Percentiles rank a stretch among this genome's conserved stretches.
Conservation (phyloP, 2,113 vertebrate genomes). For the Bufo gargarizans region DNA sequence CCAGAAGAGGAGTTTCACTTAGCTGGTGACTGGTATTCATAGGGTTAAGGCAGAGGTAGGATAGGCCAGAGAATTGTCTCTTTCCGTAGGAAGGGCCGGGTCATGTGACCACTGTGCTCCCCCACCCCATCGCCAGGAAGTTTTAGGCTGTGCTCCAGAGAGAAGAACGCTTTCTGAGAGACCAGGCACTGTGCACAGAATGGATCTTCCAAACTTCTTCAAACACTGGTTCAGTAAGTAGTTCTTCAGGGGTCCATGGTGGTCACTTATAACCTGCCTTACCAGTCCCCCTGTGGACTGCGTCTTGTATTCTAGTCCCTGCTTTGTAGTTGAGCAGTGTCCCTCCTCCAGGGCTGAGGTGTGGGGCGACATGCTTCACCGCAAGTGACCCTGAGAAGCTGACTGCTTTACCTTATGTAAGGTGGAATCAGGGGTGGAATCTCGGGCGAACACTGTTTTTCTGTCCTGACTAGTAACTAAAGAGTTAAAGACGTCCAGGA, state of each 20-base stretch:
- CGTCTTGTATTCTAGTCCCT: background rate
- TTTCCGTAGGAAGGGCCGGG: conserved; percentile 31
- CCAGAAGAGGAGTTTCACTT: background rate
- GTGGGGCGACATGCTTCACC: background rate
- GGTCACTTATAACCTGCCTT: background rate
- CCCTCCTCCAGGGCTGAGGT: background rate
- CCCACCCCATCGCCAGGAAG: conserved; percentile 45
- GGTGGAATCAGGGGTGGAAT: background rate
- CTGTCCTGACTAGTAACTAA: background rate
- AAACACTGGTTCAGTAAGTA: conserved; percentile 60
- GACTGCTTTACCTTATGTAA: background rate
- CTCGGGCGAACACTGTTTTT: background rate
- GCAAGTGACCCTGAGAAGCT: background rate
- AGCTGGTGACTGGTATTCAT: background rate
- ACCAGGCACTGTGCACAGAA: conserved; percentile 12
- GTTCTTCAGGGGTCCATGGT: background rate
- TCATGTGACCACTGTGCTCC: conserved; percentile 46
- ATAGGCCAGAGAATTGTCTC: background rate
- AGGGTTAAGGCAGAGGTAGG: conserved; percentile 40
- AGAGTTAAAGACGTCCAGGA: background rate
- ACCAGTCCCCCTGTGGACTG: background rate
- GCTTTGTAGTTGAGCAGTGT: background rate
- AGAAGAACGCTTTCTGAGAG: background rate
- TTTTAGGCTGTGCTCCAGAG: conserved; percentile 22
- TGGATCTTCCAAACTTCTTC: conserved; percentile 58